Conservation (phyloP, 2,113 vertebrate species). For the Talpa occidentalis region DNA sequence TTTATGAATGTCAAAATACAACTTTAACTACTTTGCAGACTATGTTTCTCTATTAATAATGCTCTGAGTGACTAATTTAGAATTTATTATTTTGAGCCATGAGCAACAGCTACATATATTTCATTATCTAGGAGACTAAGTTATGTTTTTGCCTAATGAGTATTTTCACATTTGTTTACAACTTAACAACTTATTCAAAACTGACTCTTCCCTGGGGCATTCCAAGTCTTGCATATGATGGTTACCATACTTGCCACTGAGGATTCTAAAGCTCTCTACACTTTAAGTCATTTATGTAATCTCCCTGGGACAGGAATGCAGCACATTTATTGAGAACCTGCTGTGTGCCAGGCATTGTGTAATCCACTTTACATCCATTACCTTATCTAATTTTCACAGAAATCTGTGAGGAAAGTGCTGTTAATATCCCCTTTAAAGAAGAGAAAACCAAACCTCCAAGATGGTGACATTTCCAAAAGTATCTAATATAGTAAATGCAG, state of each 20-base stretch:
- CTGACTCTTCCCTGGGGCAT: slow-evolving; percentile 49
- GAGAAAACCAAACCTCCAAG: background rate
- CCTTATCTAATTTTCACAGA: slow-evolving; percentile 43
- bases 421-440: slow-evolving; percentile 20
- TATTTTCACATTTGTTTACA: slow-evolving; percentile 82
- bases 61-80: slow-evolving; percentile 86
- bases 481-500: background rate
- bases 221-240: slow-evolving; percentile 14
- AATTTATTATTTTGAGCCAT: slow-evolving; percentile 83
- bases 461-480: background rate
- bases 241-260: slow-evolving; percentile 45
- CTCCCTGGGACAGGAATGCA: slow-evolving; percentile 9
- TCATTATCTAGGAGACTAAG: slow-evolving; percentile 84
- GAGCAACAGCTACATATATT: slow-evolving; percentile 78
- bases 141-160: slow-evolving; percentile 85
- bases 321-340: slow-evolving; percentile 45
- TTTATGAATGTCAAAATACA: slow-evolving; percentile 63
- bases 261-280: slow-evolving; percentile 51
- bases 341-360: background rate
- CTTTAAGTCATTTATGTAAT: slow-evolving; percentile 59
- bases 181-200: slow-evolving; percentile 58
- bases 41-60: slow-evolving; percentile 85
- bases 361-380: background rate
- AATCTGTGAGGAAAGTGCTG: background rate
- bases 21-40: slow-evolving; percentile 69